Conservation (phyloP, 2,797 vertebrate genomes). For the Vespertilio murinus region DNA sequence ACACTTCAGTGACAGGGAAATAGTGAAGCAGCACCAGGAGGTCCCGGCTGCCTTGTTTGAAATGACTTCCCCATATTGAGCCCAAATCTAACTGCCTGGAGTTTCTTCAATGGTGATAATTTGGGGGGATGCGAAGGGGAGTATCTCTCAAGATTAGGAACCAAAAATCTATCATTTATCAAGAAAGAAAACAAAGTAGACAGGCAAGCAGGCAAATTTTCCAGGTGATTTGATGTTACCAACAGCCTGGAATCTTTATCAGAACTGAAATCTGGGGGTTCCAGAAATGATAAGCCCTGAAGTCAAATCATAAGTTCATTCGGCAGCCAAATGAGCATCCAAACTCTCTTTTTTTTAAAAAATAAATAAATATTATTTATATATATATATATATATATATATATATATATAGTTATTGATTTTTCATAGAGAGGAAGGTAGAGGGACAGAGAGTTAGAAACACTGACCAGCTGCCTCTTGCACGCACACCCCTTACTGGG, state of each 20-base stretch:
- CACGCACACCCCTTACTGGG: too few species aligned
- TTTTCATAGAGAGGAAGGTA: too few species aligned
- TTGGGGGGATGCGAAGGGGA: rapidly evolving
- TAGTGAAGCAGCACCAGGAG: neutral
- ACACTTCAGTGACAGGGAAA: neutral
- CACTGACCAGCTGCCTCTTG: too few species aligned
- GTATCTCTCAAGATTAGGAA: neutral
- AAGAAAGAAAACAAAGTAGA: neutral
- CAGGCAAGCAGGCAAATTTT: neutral
- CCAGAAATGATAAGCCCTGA: neutral
- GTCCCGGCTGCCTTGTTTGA: neutral
- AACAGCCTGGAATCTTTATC: neutral
- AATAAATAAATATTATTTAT: too few species aligned
- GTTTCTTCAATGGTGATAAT: neutral
- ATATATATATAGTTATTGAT: too few species aligned
- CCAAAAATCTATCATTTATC: neutral
- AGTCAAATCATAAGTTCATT: neutral
- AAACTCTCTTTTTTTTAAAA: too few species aligned
- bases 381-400: too few species aligned
- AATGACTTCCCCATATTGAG: neutral
- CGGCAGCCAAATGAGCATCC: neutral
- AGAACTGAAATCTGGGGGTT: neutral
- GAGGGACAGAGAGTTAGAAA: too few species aligned
- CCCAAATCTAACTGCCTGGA: neutral
- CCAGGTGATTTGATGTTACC: neutral